Base-by-base conservation (phyloP, 2,888 invertebrate genomes). In the Harpalus rufipes region DNA sequence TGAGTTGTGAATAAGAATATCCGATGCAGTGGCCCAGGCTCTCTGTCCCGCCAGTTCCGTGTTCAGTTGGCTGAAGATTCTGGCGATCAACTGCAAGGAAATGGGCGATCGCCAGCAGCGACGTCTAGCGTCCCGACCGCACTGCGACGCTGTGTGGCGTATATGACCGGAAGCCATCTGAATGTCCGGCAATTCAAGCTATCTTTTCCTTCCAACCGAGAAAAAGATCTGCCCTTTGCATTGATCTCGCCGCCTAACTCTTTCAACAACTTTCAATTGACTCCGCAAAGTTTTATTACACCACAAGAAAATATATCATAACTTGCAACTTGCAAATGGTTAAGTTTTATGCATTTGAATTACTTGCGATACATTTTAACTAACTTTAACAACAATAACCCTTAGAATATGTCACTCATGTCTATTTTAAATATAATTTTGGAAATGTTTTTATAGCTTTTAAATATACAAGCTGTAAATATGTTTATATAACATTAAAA, bases 91-190 rank as follows among this genome's bases (percentile, higher is more conserved):
- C 84, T 84, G 78, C 18, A 74, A 74, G 84, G 84, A 84, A 84
- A 84, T 84, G 84, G 84, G 84, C 63, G 84, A 84, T 84, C 84
- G 84, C 84, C 84, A 84, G 78, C 5, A 84, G 84, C 84, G 84
- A 78, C 84, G 84, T 84, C 84, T 84, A 65, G 84, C 76, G 65
- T 84, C 25, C 44, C 76, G 63, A 78, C 84, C 78, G 84, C 84
- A 78, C 39, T 76, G 83, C 83, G 83, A 39, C 83, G 74, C 83
- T 51, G 5, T 72, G 82, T 72, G 72, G 58, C 25, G 41, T 84
- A 76, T 84, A 84, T 84, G 84, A 84, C 84, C 84, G 84, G 84
- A 84, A 84, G 84, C 76, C 84, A 84, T 84, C 84, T 78, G 84
- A 84, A 84, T 84, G 84, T 84, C 84, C 84, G 84, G 84, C 84